phyloP scores from a whole-genome alignment of 2,797 vertebrate species.

The Typhlichthys subterraneus region DNA sequence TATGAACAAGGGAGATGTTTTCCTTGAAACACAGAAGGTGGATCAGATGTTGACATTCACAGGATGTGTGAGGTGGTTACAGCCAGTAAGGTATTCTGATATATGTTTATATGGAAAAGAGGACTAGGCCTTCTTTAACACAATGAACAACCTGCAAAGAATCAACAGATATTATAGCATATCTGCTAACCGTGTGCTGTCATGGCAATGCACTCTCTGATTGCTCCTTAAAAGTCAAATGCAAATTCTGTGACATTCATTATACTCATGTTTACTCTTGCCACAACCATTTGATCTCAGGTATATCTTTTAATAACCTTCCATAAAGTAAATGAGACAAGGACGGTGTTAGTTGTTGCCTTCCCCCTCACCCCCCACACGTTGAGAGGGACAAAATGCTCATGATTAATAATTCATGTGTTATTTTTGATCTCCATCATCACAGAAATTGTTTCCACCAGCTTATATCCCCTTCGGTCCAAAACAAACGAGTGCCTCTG shows the following conservation, averaged over 20 bases:
- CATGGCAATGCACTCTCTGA: constrained; percentile 28
- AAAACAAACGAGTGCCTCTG: constrained; percentile 55
- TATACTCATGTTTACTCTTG: constrained; percentile 57
- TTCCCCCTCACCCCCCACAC: constrained; percentile 48
- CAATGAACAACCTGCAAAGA: no score
- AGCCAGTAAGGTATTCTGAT: no score
- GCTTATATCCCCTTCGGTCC: constrained; percentile 57
- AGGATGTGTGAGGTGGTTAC: no score
- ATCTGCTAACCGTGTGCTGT: not conserved
- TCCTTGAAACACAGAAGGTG: no score
- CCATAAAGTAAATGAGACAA: constrained; percentile 77
- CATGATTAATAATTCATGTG: constrained; percentile 79
- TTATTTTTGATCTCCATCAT: constrained; percentile 77
- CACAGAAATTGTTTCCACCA: constrained; percentile 68
- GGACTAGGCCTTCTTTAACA: no score
- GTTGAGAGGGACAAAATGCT: constrained; percentile 71
- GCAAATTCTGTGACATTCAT: constrained; percentile 50
- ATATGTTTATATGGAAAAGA: no score
- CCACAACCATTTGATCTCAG: constrained; percentile 71
- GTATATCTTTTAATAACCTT: constrained; percentile 76
- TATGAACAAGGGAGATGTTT: no score
- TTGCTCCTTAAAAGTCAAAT: constrained; percentile 51
- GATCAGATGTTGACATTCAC: no score
- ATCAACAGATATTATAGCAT: no score
- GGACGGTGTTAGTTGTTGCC: constrained; percentile 66